Conservation (phyloP, 2,797 vertebrate species). For the Hydrophis major region DNA sequence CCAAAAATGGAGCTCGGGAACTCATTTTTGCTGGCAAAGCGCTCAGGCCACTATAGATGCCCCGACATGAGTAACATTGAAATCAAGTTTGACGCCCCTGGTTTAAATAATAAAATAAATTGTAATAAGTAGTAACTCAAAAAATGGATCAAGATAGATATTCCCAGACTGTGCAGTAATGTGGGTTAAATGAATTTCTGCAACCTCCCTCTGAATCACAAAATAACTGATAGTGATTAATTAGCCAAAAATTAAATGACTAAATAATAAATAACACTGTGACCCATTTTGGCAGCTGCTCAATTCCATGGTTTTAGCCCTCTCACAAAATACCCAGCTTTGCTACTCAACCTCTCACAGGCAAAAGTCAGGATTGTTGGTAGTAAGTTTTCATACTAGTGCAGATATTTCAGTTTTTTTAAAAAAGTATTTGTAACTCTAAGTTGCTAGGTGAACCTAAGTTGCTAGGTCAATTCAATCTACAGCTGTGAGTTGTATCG, state of each 20-base stretch:
- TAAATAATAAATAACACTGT: not conserved
- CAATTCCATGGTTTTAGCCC: not conserved
- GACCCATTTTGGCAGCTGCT: not conserved
- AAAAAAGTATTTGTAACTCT: not conserved
- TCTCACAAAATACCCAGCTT: not conserved
- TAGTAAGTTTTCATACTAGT: not conserved
- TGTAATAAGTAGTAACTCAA: not conserved
- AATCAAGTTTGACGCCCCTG: no score
- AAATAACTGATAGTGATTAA: not conserved
- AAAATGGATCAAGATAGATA: not conserved
- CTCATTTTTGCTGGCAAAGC: no score
- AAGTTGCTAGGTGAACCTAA: not conserved
- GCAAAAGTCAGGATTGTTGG: not conserved
- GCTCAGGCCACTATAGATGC: no score
- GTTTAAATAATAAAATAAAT: not conserved
- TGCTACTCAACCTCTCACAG: not conserved
- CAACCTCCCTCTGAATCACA: not conserved
- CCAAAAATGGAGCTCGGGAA: no score
- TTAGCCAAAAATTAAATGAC: not conserved
- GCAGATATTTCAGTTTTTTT: not conserved
- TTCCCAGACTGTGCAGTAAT: not conserved
- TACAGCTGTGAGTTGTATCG: not conserved
- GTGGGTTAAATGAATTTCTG: not conserved
- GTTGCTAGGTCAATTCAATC: not conserved
- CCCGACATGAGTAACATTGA: no score